These are phyloP conservation scores for Coturnix japonica DNA, from an alignment of 2,113 vertebrate genomes.

Conservation along the genomic window DNA sequence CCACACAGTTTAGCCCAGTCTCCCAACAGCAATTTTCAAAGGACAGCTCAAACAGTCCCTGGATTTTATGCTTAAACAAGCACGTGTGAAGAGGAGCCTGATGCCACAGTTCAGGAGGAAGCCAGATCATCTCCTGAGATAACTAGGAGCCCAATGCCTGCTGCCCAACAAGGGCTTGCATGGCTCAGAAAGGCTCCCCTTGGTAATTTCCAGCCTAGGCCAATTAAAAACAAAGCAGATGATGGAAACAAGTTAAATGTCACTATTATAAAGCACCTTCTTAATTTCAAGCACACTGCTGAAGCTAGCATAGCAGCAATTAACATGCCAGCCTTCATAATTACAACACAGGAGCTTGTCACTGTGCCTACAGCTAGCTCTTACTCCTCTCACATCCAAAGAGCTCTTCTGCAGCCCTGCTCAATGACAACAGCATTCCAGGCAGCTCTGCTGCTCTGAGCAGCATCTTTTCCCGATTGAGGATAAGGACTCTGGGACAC, in stretches of 20 bases:
- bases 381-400: neutral
- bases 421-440: neutral
- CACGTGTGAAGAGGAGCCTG: fast-evolving
- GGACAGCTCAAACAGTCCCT: neutral
- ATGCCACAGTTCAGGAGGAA: neutral
- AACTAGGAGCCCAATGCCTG: neutral
- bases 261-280: neutral
- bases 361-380: neutral
- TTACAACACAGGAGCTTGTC: neutral
- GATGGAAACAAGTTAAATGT: neutral
- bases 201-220: neutral
- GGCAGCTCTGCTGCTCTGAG: neutral
- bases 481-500: neutral
- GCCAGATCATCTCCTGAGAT: neutral
- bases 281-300: neutral
- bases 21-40: neutral
- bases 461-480: neutral
- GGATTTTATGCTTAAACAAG: neutral
- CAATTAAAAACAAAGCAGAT: neutral
- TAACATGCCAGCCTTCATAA: neutral
- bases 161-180: neutral
- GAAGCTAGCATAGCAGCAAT: conserved; percentile 12
- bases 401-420: neutral
- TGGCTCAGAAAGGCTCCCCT: neutral
- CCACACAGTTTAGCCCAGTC: neutral